Conservation (phyloP, 2,797 vertebrate species). For the Eulemur rubriventer region DNA sequence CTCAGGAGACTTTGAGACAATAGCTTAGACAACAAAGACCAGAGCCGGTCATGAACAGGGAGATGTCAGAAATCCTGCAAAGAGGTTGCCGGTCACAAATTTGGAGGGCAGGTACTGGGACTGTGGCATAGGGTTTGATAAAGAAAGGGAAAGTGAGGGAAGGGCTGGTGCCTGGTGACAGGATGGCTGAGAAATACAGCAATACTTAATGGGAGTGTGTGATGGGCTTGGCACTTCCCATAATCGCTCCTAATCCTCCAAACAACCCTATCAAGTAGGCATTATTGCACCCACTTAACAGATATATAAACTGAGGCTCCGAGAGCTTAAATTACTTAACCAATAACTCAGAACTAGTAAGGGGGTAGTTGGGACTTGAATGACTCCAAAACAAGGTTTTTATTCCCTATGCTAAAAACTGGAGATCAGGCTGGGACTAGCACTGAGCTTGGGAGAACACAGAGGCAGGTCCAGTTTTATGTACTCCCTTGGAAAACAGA, state of each 20-base stretch:
- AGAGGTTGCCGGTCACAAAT: neutral
- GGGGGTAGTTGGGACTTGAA: neutral
- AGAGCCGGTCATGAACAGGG: neutral
- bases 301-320: neutral
- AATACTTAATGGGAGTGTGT: neutral
- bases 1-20: neutral
- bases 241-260: neutral
- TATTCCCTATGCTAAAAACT: neutral
- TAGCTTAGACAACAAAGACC: neutral
- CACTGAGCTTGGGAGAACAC: neutral
- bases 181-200: neutral
- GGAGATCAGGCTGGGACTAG: neutral
- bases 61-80: neutral
- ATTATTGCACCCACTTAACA: neutral
- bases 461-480: neutral
- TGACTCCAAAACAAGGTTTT: neutral
- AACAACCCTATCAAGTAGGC: neutral
- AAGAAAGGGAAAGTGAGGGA: neutral
- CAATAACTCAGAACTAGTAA: neutral
- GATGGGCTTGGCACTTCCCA: neutral
- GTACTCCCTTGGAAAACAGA: neutral
- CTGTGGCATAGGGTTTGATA: neutral
- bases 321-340: neutral
- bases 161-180: neutral
- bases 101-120: neutral